Percentiles rank a stretch among this genome's conserved stretches.
Conservation (phyloP, 2,888 invertebrate genomes). For the Augiades crinisus region DNA sequence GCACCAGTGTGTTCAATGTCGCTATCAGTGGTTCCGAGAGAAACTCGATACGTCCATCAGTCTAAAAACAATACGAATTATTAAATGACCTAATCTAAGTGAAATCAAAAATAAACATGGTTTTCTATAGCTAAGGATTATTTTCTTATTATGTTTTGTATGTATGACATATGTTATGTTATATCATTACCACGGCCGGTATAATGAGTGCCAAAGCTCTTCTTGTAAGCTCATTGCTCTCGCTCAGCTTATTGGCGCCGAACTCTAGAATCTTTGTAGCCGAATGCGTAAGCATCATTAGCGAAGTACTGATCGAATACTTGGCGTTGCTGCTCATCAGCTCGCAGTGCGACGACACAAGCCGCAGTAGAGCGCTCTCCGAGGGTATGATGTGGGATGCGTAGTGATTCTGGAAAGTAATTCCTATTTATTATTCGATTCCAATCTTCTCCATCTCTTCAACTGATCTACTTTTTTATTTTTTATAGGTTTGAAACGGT, state of each 20-base stretch:
- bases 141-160: too few species aligned
- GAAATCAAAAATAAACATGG: too few species aligned
- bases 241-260: conserved; percentile 66
- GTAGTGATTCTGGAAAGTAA: conserved; percentile 85
- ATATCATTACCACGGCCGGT: conserved; percentile 86
- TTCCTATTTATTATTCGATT: too few species aligned
- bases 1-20: conserved; percentile 60
- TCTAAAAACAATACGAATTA: conserved; percentile 41
- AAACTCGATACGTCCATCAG: conserved; percentile 73
- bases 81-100: background rate
- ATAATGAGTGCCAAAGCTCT: conserved; percentile 86
- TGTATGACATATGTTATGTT: background rate
- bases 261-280: conserved; percentile 68
- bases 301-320: conserved; percentile 64
- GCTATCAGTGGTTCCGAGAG: conserved; percentile 64
- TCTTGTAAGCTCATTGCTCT: conserved; percentile 83
- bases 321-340: conserved; percentile 63
- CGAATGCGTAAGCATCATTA: conserved; percentile 71
- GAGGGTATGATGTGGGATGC: conserved; percentile 90
- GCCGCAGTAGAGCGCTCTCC: conserved; percentile 90
- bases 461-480: too few species aligned
- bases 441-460: too few species aligned
- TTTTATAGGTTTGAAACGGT: too few species aligned
- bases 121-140: too few species aligned
- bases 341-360: conserved; percentile 80